Evolutionary conservation across 2,797 vertebrate species (phyloP).

Genomic region (Mionectes olivaceus): DNA sequence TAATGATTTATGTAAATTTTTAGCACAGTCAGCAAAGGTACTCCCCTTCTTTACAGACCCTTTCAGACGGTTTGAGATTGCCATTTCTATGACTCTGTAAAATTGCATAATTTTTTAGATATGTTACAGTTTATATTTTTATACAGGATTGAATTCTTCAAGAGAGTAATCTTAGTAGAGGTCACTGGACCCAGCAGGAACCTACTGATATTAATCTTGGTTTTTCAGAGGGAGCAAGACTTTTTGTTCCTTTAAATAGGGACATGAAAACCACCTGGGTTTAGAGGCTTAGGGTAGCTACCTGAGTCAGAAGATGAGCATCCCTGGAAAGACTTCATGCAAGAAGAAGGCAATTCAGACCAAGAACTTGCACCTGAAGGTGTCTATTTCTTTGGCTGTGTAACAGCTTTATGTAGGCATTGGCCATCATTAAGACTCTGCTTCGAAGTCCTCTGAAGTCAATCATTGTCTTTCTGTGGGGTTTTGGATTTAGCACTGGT

Average conservation of each 20-base stretch:
- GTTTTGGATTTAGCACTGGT: background rate
- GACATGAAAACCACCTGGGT: background rate
- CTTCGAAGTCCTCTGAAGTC: background rate
- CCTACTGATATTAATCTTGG: background rate
- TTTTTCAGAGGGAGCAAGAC: background rate
- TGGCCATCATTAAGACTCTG: background rate
- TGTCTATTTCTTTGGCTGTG: background rate
- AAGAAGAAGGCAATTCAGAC: background rate
- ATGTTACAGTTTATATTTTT: background rate
- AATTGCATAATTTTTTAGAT: background rate
- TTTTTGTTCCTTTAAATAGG: background rate
- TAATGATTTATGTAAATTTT: background rate
- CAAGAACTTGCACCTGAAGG: background rate
- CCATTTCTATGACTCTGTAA: background rate
- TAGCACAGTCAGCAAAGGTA: background rate
- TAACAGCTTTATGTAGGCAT: background rate
- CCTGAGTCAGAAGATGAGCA: background rate
- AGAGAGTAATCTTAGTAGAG: background rate
- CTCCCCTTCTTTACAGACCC: background rate
- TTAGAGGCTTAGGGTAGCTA: background rate
- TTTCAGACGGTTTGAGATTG: background rate
- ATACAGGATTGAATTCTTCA: background rate
- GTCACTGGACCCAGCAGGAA: background rate
- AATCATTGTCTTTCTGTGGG: background rate
- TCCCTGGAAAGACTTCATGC: background rate